Evolutionary conservation across 2,888 invertebrate species (phyloP).

Genomic region (Xylocampa areola): DNA sequence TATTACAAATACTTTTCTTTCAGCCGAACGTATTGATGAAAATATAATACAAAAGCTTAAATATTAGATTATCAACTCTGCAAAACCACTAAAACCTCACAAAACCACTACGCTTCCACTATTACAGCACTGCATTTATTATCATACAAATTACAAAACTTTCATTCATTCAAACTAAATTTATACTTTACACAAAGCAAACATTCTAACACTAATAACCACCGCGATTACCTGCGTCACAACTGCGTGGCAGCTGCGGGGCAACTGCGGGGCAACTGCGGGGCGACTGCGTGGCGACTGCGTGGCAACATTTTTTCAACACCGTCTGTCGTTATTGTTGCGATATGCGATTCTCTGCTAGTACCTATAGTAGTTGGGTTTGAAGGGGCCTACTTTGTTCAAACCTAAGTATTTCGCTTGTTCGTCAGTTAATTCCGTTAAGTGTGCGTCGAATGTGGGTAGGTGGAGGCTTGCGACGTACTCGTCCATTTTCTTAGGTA

Average conservation of each 20-base stretch:
- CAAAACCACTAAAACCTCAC: too few relatives aligned
- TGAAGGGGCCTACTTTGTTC: conserved; percentile 99
- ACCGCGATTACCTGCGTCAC: conserved; percentile 32
- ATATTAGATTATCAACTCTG: too few relatives aligned
- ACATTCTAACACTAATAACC: conserved; percentile 44
- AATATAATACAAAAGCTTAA: too few relatives aligned
- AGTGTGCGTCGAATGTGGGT: conserved; percentile 98
- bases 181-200: conserved; percentile 53
- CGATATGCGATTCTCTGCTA: conserved; percentile 65
- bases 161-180: conserved; percentile 37
- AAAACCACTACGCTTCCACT: conserved; percentile 15
- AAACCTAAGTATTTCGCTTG: conserved; percentile 99
- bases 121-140: conserved; percentile 24
- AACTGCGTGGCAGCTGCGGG: conserved; percentile 41
- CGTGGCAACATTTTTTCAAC: conserved; percentile 20
- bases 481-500: conserved; percentile 99
- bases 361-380: conserved; percentile 99
- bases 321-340: conserved; percentile 41
- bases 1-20: too few relatives aligned
- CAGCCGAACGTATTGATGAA: too few relatives aligned
- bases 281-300: conserved; percentile 11
- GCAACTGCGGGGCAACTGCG: conserved; percentile 35
- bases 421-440: conserved; percentile 98
- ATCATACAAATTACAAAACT: conserved; percentile 41
- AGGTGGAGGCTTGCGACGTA: conserved; percentile 99